Conservation (phyloP, 2,888 invertebrate species). For the Hoplodrina ambigua region DNA sequence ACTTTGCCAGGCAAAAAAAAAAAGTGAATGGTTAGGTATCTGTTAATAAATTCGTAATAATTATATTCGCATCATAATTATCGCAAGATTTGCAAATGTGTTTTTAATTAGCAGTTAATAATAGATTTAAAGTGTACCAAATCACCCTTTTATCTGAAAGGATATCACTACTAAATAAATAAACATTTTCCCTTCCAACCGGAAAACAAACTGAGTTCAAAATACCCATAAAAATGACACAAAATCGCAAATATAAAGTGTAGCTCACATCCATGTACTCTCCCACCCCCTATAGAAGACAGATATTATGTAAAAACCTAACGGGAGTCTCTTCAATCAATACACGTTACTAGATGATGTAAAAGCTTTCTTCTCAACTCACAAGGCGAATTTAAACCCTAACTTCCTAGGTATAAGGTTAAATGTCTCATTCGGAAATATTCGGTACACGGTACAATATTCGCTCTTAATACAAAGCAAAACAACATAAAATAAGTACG, state of each 20-base stretch:
- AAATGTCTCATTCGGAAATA: slow-evolving; percentile 70
- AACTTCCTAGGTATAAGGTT: slow-evolving; percentile 65
- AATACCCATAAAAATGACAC: slow-evolving; percentile 69
- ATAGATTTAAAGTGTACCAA: not conserved
- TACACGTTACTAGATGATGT: slow-evolving; percentile 89
- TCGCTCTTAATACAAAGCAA: slow-evolving; percentile 75
- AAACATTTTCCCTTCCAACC: slow-evolving; percentile 43
- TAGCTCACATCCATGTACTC: slow-evolving; percentile 76
- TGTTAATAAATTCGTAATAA: not conserved
- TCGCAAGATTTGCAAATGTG: not conserved
- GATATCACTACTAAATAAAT: slow-evolving; percentile 26
- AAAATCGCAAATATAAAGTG: slow-evolving; percentile 70
- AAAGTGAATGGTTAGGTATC: not conserved
- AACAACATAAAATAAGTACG: slow-evolving; percentile 70
- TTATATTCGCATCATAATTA: not conserved
- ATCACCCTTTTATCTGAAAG: slow-evolving; percentile 17
- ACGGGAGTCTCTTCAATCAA: slow-evolving; percentile 90
- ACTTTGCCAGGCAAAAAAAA: not conserved
- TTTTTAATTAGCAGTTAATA: not conserved
- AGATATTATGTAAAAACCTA: slow-evolving; percentile 90
- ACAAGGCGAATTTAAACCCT: slow-evolving; percentile 71
- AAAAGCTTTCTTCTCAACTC: slow-evolving; percentile 81
- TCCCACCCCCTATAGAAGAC: slow-evolving; percentile 83
- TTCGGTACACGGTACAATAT: slow-evolving; percentile 80
- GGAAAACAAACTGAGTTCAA: slow-evolving; percentile 63